Evolutionary conservation across 2,888 invertebrate genomes (phyloP).

Genomic region (Agrochola circellaris): DNA sequence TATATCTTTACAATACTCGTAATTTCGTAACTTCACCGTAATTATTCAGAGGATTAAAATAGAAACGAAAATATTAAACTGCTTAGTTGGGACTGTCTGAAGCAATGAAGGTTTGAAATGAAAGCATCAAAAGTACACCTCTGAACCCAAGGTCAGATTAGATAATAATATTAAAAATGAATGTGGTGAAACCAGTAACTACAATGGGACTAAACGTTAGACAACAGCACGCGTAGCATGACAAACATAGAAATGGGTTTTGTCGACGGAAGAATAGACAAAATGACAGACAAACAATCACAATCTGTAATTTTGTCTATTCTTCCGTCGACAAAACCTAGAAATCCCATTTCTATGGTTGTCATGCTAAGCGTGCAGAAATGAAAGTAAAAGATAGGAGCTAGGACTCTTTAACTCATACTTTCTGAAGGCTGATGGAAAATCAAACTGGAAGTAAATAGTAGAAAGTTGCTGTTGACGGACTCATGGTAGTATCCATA

Average conservation of each 20-base stretch:
- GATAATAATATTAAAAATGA: not conserved
- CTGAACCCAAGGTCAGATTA: not conserved
- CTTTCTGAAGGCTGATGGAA: not conserved
- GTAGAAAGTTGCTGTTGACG: not conserved
- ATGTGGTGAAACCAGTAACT: not conserved
- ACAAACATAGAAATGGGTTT: no score
- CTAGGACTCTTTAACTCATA: not conserved
- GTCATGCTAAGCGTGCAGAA: not conserved
- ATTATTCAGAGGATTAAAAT: not conserved
- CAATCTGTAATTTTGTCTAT: no score
- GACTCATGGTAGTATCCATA: no score
- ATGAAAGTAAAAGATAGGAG: not conserved
- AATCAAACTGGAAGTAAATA: not conserved
- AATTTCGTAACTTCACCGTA: not conserved
- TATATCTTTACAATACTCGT: not conserved
- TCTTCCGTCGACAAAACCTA: no score
- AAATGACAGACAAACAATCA: no score
- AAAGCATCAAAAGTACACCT: not conserved
- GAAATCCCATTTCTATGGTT: no score
- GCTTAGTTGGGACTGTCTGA: not conserved
- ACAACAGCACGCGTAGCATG: no score
- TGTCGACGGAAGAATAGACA: no score
- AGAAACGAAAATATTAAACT: not conserved
- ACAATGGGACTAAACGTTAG: not conserved
- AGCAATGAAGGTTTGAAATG: not conserved